Base-by-base conservation (phyloP, 2,113 vertebrate species). In the Naja naja region DNA sequence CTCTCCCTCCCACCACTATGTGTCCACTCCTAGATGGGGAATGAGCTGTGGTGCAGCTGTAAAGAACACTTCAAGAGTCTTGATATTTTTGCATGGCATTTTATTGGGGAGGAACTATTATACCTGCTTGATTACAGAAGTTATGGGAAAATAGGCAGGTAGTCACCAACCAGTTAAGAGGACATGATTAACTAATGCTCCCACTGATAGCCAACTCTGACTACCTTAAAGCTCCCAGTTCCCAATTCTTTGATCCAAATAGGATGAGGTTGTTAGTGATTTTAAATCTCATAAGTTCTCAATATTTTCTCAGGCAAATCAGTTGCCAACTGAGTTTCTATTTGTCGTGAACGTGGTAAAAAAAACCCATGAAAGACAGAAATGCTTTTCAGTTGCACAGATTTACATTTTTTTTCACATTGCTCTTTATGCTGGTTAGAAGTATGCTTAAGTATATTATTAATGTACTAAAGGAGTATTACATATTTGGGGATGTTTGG, bases 41-140 rank as follows among this genome's bases (percentile, higher is more conserved):
- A 27, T n/a, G 86, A 91, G 54, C n/a, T 85, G n/a, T 43, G 25
- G 93, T 53, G 39, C 54, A 94, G 88, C 88, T 94, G 90, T 56
- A 89, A 94, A 94, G 91, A 94, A 94, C 56, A 89, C 90, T 56
- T 47, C 93, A 12, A 55, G 47, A 86, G 91, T 64, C 93, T 25
- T 20, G 87, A 45, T 94, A 64, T 89, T 94, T 94, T 85, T 54
- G 86, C 93, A 94, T 12, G 90, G 91, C 90, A 87, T 94, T 94
- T 94, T 94, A 94, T 94, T 94, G 88, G 90, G 91, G 90, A 91
- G 88, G 74, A 85, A 89, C 90, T 89, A 89, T 18, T 87, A 89
- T 54, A 81, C 81, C 93, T 64, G 27, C 90, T 91, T 90, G 89
- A 39, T 93, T 92, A 93, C 93, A 94, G 47, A 92, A 53, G 45